Conservation (phyloP, 2,888 invertebrate species). For the Helleia helle region DNA sequence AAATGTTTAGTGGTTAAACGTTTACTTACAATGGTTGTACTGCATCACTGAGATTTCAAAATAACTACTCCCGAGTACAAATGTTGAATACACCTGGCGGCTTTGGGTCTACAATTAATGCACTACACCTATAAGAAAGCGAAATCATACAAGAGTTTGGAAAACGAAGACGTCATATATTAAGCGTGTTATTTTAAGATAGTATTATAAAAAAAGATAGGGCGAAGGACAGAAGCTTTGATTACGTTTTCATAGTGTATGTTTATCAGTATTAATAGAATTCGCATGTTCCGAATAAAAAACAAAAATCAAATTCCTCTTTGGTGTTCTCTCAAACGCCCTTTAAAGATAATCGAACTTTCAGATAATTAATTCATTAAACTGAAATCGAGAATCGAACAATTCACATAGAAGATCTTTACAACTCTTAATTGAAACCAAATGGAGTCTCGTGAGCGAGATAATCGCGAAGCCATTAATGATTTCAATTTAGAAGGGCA, state of each 20-base stretch:
- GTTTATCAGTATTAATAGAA: not conserved
- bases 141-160: too few species aligned
- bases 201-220: too few species aligned
- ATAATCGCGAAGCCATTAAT: conserved; percentile 65
- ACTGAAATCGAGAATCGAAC: conserved; percentile 50
- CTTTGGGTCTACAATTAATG: not conserved
- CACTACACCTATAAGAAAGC: not conserved
- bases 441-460: conserved; percentile 62
- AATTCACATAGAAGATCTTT: conserved; percentile 64
- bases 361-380: conserved; percentile 55
- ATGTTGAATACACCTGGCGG: conserved; percentile 10
- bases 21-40: conserved; percentile 15
- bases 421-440: conserved; percentile 65
- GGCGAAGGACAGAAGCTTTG: too few species aligned
- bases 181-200: too few species aligned
- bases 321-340: conserved; percentile 25
- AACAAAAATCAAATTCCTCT: conserved; percentile 7
- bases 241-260: too few species aligned
- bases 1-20: conserved; percentile 37
- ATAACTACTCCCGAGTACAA: conserved; percentile 10
- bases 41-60: conserved; percentile 9
- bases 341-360: conserved; percentile 30
- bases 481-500: conserved; percentile 66
- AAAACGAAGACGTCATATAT: too few species aligned
- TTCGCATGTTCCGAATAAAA: not conserved